phyloP scores from a whole-genome alignment of 2,113 vertebrate genomes.

The Mixornis gularis region DNA sequence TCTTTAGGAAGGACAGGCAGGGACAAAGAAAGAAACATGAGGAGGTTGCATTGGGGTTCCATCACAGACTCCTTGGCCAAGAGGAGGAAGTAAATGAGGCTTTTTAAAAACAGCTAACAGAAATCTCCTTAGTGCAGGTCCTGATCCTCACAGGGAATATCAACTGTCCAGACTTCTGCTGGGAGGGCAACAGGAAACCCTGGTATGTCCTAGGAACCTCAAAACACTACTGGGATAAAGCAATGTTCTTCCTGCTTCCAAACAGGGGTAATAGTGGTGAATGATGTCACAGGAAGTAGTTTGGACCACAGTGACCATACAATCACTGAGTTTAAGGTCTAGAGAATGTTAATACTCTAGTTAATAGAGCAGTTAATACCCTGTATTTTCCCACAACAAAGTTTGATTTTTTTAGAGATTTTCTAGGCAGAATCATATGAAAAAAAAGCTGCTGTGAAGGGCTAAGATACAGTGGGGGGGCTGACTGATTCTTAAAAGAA shows the following conservation, averaged over 20 bases:
- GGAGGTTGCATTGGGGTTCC: neutral
- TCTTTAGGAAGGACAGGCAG: neutral
- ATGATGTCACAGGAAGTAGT: neutral
- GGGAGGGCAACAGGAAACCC: neutral
- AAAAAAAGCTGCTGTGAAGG: neutral
- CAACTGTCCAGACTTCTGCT: neutral
- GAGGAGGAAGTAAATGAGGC: neutral
- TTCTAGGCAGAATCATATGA: neutral
- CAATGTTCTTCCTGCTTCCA: neutral
- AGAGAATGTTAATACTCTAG: neutral
- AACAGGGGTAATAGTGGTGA: neutral
- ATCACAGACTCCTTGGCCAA: neutral
- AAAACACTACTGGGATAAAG: neutral
- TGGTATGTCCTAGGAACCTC: neutral
- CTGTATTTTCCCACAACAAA: neutral
- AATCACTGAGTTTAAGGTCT: neutral
- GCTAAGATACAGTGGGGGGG: neutral
- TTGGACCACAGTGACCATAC: neutral
- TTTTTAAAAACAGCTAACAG: neutral
- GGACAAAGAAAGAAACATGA: neutral
- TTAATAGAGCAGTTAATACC: neutral
- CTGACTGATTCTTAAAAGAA: neutral
- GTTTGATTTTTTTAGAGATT: neutral
- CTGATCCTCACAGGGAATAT: neutral
- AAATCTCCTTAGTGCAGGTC: neutral